Percentiles rank a stretch among this genome's conserved stretches.
These are phyloP conservation scores for Bubo blakistoni DNA, from an alignment of 2,113 vertebrate genomes.

Conservation along the genomic window DNA sequence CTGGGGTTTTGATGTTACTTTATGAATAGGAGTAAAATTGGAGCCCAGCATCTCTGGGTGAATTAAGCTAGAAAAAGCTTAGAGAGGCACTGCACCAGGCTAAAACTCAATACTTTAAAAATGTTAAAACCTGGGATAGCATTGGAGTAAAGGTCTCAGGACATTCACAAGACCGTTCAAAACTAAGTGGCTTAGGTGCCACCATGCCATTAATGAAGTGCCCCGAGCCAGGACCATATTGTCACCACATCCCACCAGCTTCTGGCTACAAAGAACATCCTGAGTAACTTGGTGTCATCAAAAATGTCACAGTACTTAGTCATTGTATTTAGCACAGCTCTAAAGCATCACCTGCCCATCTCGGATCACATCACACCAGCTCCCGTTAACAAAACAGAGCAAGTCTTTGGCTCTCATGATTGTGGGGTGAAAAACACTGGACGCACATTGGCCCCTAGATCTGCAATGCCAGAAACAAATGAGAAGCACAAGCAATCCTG, in stretches of 20 bases:
- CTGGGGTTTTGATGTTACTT: not conserved
- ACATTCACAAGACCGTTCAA: not conserved
- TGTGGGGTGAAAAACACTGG: not conserved
- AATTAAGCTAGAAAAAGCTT: not conserved
- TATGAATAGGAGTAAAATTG: not conserved
- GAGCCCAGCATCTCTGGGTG: not conserved
- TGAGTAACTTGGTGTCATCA: not conserved
- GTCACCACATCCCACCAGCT: not conserved
- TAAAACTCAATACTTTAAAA: not conserved
- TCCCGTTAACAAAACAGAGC: not conserved
- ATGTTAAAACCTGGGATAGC: not conserved
- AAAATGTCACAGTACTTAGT: not conserved
- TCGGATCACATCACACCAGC: not conserved
- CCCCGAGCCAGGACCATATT: not conserved
- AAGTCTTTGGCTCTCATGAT: not conserved
- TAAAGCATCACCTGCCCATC: not conserved
- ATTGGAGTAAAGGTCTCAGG: not conserved
- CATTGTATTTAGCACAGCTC: not conserved
- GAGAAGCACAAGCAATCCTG: not conserved
- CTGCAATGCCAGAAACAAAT: not conserved
- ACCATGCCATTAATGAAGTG: not conserved
- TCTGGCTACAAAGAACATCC: not conserved
- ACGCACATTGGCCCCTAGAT: not conserved
- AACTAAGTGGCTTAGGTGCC: not conserved
- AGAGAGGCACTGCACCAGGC: not conserved